Conservation (phyloP, 2,888 invertebrate species). For the Stictocephala bisonia region DNA sequence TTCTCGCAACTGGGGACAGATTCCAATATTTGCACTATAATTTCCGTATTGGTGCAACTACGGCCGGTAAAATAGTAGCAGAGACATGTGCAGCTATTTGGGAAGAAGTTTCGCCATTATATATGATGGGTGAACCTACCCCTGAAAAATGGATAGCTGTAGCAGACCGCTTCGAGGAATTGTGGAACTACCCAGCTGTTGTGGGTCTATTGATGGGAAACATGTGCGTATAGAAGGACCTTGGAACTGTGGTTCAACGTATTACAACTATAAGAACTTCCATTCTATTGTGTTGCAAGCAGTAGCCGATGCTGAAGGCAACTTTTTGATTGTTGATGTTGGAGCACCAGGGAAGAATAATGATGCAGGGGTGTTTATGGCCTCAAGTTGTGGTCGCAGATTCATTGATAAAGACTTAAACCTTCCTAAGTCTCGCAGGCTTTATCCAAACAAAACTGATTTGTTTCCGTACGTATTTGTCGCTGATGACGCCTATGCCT, state of each 20-base stretch:
- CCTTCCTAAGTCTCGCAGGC: conserved; percentile 27
- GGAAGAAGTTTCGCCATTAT: conserved; percentile 41
- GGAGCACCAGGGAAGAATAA: conserved; percentile 41
- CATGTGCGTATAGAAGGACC: conserved; percentile 27
- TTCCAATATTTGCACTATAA: conserved; percentile 44
- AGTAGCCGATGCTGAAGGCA: conserved; percentile 38
- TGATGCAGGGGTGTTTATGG: conserved; percentile 42
- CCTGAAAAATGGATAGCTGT: conserved; percentile 37
- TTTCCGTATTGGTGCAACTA: conserved; percentile 43
- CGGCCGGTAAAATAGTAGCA: conserved; percentile 42
- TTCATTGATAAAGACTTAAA: conserved; percentile 36
- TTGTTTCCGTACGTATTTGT: conserved; percentile 36
- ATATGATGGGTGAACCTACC: conserved; percentile 44
- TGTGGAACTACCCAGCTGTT: conserved; percentile 43
- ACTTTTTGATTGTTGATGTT: conserved; percentile 41
- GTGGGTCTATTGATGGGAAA: conserved; percentile 37
- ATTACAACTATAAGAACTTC: conserved; percentile 33
- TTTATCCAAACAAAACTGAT: conserved; percentile 19
- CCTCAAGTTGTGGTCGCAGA: conserved; percentile 38
- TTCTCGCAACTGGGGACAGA: conserved; percentile 38
- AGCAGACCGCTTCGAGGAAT: conserved; percentile 36
- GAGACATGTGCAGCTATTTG: conserved; percentile 33
- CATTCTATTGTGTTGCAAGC: conserved; percentile 37
- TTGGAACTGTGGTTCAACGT: conserved; percentile 28
- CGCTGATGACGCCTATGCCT: conserved; percentile 19